phyloP scores from a whole-genome alignment of 2,113 vertebrate genomes.

The Erinaceus europaeus region DNA sequence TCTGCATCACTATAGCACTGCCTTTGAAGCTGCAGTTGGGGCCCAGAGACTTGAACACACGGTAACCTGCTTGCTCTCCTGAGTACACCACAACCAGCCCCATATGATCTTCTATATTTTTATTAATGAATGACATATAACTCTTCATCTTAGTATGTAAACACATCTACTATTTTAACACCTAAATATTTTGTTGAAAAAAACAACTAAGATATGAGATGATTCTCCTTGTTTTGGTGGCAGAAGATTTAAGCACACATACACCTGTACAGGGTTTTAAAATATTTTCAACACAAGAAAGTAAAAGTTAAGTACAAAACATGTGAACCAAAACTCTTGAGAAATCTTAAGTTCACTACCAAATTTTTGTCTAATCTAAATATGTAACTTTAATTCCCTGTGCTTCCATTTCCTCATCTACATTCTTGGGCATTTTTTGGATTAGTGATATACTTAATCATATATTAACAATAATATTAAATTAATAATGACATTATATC shows the following conservation, averaged over 20 bases:
- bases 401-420: constrained; percentile 21
- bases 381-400: not conserved
- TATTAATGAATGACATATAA: not conserved
- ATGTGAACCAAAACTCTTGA: not conserved
- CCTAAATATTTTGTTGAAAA: not conserved
- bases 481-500: not conserved
- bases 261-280: no score
- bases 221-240: no score
- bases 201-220: not conserved
- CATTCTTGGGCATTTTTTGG: not conserved
- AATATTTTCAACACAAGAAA: not conserved
- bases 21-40: no score
- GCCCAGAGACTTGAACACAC: no score
- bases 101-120: not conserved
- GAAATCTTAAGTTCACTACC: not conserved
- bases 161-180: not conserved
- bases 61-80: no score
- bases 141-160: not conserved
- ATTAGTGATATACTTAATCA: constrained; percentile 13
- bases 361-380: not conserved
- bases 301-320: not conserved
- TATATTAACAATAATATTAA: no score
- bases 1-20: no score
- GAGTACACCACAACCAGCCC: no score
- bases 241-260: no score